Evolutionary conservation across 1,140 invertebrate genomes (phyloP), one percentile per base, ranked within the genome.

Genomic region (Dolichoris vasculosae): DNA sequence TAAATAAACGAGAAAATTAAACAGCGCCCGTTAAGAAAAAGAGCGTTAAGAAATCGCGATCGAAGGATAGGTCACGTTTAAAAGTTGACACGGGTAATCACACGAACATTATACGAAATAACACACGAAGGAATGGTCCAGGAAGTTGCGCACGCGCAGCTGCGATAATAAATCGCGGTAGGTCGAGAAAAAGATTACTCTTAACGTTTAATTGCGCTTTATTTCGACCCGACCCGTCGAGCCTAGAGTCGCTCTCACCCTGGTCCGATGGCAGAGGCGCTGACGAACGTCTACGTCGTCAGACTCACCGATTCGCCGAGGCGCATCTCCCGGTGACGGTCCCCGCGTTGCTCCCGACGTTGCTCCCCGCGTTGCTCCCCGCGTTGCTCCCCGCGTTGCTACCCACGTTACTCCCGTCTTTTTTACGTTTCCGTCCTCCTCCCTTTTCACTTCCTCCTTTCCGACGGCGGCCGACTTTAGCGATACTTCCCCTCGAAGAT

Each of bases 191-290:
- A 26, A n/a, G 38, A 75, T 83, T 71, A 69, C 23, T 8, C 46
- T n/a, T 26, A 55, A 38, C 30, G 11, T 51, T 69, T 84, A 78
- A 84, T 84, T 79, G 83, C 75, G 69, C 43, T 32, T 79, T 78
- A 84, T 78, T 78, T 78, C 46, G 73, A 64, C 43, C 77, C 55
- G 80, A 4, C 4, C 4, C 7, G 11, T n/a, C 38, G 67, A 46
- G 23, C 26, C 23, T 20, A 59, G 55, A 26, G 40, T 4, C 46
- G 40, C 71, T 71, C 67, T 71, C 67, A 35, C 4, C 55, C 55
- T 4, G 59, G 6, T 23, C 23, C 30, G 6, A n/a, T n/a, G n/a
- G n/a, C n/a, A n/a, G n/a, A 35, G 15, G 63, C 17, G 51, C 6
- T 26, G 30, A 8, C 15, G 64, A 38, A 69, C 38, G 67, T 69